Percentiles rank a stretch among this genome's conserved stretches.
These are phyloP conservation scores for Aleadryas rufinucha DNA, from an alignment of 2,113 vertebrate species.

Conservation along the genomic window DNA sequence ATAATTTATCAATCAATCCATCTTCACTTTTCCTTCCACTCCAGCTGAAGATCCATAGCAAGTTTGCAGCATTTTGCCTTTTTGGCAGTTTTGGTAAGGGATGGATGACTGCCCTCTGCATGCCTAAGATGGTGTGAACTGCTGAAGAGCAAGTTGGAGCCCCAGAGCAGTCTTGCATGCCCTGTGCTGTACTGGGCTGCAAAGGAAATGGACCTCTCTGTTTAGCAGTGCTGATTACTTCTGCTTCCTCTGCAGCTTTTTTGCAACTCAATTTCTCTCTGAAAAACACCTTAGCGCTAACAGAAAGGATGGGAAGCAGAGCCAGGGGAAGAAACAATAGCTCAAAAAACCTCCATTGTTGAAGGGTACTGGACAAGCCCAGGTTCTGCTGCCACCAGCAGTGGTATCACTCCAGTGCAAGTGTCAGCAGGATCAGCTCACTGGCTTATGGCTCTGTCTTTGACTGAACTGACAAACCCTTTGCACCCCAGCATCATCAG, in stretches of 20 bases:
- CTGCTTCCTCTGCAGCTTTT: neutral
- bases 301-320: neutral
- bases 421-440: neutral
- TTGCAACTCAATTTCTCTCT: neutral
- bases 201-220: neutral
- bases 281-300: neutral
- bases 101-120: neutral
- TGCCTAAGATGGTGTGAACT: neutral
- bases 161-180: neutral
- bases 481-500: neutral
- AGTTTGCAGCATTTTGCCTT: neutral
- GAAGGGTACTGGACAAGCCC: neutral
- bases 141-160: neutral
- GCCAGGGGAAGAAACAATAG: neutral
- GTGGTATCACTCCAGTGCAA: neutral
- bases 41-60: neutral
- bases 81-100: constrained; percentile 46
- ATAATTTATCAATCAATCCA: constrained; percentile 33
- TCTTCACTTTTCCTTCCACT: neutral
- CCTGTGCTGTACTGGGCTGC: neutral
- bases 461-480: accelerated
- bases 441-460: neutral
- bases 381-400: neutral
- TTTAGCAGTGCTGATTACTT: neutral
- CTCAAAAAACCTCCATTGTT: neutral